Conservation (phyloP, 1,140 invertebrate species). For the Trachymyrmex cornetzi region DNA sequence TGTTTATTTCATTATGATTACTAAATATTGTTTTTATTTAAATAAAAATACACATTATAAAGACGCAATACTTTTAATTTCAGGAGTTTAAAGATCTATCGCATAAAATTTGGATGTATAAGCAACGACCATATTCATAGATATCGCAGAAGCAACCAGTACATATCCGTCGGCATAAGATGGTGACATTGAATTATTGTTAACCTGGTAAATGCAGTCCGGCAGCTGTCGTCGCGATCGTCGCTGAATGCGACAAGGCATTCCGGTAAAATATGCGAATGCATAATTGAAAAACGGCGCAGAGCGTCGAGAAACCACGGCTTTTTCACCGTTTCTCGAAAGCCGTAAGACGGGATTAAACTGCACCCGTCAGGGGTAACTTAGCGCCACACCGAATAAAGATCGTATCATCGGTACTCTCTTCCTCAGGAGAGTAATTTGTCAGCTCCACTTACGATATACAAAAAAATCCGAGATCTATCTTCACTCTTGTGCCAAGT, state of each 20-base stretch:
- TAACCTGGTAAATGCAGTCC: conserved; percentile 64
- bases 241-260: conserved; percentile 59
- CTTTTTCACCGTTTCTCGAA: conserved; percentile 58
- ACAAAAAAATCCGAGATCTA: conserved; percentile 21
- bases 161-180: conserved; percentile 4
- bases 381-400: conserved; percentile 52
- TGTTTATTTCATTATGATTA: no score
- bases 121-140: not conserved
- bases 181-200: conserved; percentile 57
- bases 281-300: conserved; percentile 61
- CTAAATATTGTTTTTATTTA: not conserved
- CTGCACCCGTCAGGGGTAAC: conserved; percentile 28
- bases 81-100: not conserved
- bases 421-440: conserved; percentile 45
- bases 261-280: conserved; percentile 61
- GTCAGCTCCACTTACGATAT: conserved; percentile 39
- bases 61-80: not conserved
- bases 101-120: not conserved
- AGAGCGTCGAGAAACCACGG: conserved; percentile 13
- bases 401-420: conserved; percentile 38
- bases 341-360: conserved; percentile 53
- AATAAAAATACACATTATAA: not conserved
- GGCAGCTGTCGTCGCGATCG: conserved; percentile 58
- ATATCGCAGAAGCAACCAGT: conserved; percentile 2
- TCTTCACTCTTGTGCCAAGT: not conserved